These are phyloP conservation scores for Enoplolaimus lenunculus DNA, from an alignment of 2,888 invertebrate species.

Conservation along the genomic window DNA sequence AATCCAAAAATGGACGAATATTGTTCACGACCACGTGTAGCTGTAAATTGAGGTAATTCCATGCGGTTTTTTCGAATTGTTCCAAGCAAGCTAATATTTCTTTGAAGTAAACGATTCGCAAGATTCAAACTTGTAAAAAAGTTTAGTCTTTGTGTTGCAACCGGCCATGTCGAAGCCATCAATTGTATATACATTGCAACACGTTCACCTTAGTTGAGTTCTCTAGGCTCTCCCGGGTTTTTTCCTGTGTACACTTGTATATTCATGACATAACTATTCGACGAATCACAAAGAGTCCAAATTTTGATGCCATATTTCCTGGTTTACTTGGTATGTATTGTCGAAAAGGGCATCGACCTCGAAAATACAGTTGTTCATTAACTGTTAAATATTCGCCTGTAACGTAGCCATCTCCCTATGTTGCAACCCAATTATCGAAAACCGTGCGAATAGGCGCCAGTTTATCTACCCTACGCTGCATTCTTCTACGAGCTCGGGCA, in stretches of 20 bases:
- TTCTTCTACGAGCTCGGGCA: not conserved
- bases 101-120: not conserved
- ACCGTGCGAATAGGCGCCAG: not conserved
- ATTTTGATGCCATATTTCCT: slow-evolving; percentile 45
- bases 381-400: slow-evolving; percentile 30
- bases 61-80: slow-evolving; percentile 2
- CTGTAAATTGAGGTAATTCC: not conserved
- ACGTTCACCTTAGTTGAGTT: slow-evolving; percentile 3
- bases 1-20: slow-evolving; percentile 3
- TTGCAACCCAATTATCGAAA: not conserved
- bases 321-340: slow-evolving; percentile 43
- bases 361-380: slow-evolving; percentile 27
- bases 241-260: slow-evolving; percentile 22
- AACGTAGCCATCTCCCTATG: not conserved
- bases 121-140: not conserved
- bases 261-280: slow-evolving; percentile 23
- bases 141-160: not conserved
- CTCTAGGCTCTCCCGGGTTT: slow-evolving; percentile 36
- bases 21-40: not conserved
- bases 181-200: not conserved
- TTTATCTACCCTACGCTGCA: not conserved
- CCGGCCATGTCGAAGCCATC: not conserved
- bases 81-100: not conserved
- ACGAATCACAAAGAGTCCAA: slow-evolving; percentile 44
- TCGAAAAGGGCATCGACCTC: slow-evolving; percentile 31